Base-by-base conservation (phyloP, 2,888 invertebrate species). In the Acrocera orbiculus region DNA sequence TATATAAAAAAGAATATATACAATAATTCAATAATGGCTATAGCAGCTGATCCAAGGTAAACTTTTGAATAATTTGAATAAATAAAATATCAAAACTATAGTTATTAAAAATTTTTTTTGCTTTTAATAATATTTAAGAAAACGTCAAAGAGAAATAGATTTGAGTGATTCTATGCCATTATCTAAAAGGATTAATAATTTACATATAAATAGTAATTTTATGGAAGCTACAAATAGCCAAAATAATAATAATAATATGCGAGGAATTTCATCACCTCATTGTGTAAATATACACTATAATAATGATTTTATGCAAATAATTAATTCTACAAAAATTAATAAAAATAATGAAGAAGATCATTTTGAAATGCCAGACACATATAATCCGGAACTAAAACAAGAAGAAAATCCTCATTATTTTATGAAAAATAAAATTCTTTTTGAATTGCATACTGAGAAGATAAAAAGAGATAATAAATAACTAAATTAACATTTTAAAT, bases 111-210 rank as follows among this genome's bases (percentile, higher is more conserved):
- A 11, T 11, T 4, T 6, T 4, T 22, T 22, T 4, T 7, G 4
- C n/a, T 11, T 8, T 19, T 19, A 2, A 19, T 19, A 10, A 5
- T 16, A 15, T 63, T 65, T 37, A 55, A 85, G 85, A 52, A 85
- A 86, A 66, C 69, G 85, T 44, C 69, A 72, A 31, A 67, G 81
- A 38, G 74, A 74, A 51, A 80, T 82, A 49, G 82, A 83, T 45
- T 69, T 70, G 42, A 66, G 69, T 23, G 86, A 54, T 25, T 54
- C 85, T 48, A 77, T 81, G 67, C 87, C 89, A 34, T 61, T 89
- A 33, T 86, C 86, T 10, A 89, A 89, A 58, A 69, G 87, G 50
- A 87, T 89, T 47, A 87, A 87, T 56, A 86, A 86, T 63, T 67
- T 89, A 32, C 85, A 86, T 51, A 73, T 85, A 46, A 79, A 78